A percentile compares a stretch with the other conserved stretches of the same genome.
These are phyloP conservation scores for Telenomus remus DNA, from an alignment of 1,140 invertebrate genomes.

Conservation along the genomic window DNA sequence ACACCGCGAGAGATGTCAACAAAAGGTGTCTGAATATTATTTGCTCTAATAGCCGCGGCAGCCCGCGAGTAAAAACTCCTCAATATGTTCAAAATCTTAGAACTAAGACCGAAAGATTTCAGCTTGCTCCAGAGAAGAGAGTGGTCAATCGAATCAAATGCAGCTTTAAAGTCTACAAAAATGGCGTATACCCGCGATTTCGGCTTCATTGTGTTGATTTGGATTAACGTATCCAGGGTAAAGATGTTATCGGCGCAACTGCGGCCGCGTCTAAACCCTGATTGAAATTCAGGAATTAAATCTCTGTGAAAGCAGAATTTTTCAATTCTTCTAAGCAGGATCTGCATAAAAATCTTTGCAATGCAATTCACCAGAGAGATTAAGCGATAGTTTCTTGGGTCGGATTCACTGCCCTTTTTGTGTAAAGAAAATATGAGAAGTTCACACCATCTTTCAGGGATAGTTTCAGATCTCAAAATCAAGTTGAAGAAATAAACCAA, in stretches of 20 bases:
- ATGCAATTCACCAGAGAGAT: slow-evolving; percentile 19
- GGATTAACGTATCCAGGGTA: slow-evolving; percentile 5
- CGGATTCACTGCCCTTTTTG: slow-evolving; percentile 5
- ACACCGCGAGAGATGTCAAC: slow-evolving; percentile 4
- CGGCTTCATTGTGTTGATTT: slow-evolving; percentile 36
- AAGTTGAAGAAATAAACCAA: neutral
- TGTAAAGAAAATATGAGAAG: slow-evolving; percentile 5
- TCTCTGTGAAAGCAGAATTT: neutral
- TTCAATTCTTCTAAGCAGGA: slow-evolving; percentile 1
- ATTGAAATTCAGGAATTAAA: slow-evolving; percentile 7
- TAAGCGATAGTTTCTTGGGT: slow-evolving; percentile 3
- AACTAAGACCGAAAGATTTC: neutral
- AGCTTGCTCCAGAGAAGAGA: slow-evolving; percentile 6
- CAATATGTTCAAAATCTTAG: neutral
- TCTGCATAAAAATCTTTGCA: slow-evolving; percentile 15
- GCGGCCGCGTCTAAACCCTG: neutral
- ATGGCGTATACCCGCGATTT: neutral
- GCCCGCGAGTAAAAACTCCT: slow-evolving; percentile 6
- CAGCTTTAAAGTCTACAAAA: slow-evolving; percentile 12
- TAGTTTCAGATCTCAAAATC: neutral
- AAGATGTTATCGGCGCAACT: slow-evolving; percentile 19
- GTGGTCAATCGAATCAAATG: slow-evolving; percentile 11
- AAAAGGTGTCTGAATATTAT: neutral
- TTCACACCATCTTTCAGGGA: slow-evolving; percentile 8
- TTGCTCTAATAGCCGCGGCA: neutral